Base-by-base conservation (phyloP, 2,888 invertebrate genomes). In the Cremastinae sp. region DNA sequence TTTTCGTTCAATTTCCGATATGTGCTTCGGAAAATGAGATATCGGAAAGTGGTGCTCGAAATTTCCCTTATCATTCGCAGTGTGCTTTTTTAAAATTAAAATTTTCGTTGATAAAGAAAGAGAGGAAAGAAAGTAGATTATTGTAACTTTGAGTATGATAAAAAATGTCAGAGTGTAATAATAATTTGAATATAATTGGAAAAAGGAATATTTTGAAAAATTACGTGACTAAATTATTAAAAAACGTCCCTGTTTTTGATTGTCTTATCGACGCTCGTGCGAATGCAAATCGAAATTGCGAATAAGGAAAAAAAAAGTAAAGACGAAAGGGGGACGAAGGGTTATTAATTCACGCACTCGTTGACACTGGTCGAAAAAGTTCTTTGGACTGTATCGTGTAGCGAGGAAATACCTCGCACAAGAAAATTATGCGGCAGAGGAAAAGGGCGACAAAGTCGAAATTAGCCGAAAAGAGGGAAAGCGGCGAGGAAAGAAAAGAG, bases 371-470 rank as follows among this genome's bases (percentile, higher is more conserved):
- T 70, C 65, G 65, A 47, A n/a, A 35, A 58, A 51, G 35, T 41
- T 43, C 39, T 45, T 43, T 59, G 14, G 14, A 9, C 28, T 22
- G 14, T 41, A 18, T 18, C 5, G 28, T 9, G 51, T 0, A 51
- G 53, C 12, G 41, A 14, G 58, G 18, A 49, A 9, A 61, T 69
- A 28, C 51, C 12, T 56, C 58, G 41, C 18, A 68, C 20, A 56
- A 47, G 68, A 55, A 68, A 62, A 65, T 69, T 56, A 71, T 71
- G 62, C 62, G 64, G 68, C 55, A 51, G 64, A 56, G 43, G 66
- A 39, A 66, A 43, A 37, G 71, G 58, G 61, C 55, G 65, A 71
- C 68, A 77, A 70, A 55, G 74, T 65, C 64, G 56, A 56, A 71
- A 62, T 68, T 71, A 68, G 73, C 55, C 35, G 43, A 47, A 22